These are phyloP conservation scores for Trachymyrmex cornetzi DNA, from an alignment of 1,140 invertebrate genomes.

Conservation along the genomic window DNA sequence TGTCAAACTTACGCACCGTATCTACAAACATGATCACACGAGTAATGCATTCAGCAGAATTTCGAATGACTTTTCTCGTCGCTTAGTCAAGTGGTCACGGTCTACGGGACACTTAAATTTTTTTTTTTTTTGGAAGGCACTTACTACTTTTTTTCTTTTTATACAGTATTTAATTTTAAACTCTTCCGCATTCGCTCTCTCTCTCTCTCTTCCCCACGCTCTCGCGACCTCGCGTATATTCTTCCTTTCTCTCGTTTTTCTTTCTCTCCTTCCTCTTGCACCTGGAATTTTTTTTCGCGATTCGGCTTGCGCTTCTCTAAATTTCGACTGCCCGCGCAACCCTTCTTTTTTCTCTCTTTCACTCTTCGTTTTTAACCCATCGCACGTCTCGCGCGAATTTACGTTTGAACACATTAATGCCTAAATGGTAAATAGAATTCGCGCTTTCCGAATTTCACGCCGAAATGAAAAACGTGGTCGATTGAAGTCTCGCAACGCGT, in stretches of 20 bases:
- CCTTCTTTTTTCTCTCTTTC: conserved; percentile 48
- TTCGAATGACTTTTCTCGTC: conserved; percentile 83
- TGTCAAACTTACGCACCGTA: conserved; percentile 66
- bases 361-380: conserved; percentile 25
- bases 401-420: conserved; percentile 82
- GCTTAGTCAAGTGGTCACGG: conserved; percentile 86
- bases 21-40: conserved; percentile 69
- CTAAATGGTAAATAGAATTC: conserved; percentile 78
- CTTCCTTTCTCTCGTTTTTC: conserved; percentile 66
- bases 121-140: conserved; percentile 86
- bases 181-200: conserved; percentile 59
- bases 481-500: conserved; percentile 28
- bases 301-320: conserved; percentile 72
- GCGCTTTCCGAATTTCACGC: conserved; percentile 56
- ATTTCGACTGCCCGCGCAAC: conserved; percentile 67
- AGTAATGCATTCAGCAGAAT: conserved; percentile 81
- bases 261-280: conserved; percentile 56
- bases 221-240: conserved; percentile 72
- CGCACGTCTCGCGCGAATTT: conserved; percentile 65
- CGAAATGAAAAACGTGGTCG: conserved; percentile 72
- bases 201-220: conserved; percentile 65
- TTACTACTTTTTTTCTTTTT: conserved; percentile 87
- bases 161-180: conserved; percentile 85
- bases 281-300: conserved; percentile 64
- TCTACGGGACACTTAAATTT: conserved; percentile 86